Evolutionary conservation across 2,797 vertebrate species (phyloP).

Genomic region (Enteromius viviparus): DNA sequence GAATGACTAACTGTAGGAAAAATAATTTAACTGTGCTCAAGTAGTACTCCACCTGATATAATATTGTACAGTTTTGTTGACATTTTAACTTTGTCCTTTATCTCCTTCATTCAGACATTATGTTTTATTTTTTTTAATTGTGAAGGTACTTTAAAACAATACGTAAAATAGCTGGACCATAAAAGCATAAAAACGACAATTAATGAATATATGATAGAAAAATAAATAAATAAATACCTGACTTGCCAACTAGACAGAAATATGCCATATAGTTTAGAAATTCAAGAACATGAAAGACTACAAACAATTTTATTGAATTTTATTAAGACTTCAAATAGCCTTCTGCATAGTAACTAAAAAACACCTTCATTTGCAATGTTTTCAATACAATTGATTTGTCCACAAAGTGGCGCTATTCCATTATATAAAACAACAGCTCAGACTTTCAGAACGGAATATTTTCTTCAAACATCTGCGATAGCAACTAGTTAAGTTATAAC

Average conservation of each 20-base stretch:
- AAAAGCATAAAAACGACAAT: background rate
- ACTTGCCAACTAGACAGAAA: background rate
- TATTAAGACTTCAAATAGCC: background rate
- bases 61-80: background rate
- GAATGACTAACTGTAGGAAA: background rate
- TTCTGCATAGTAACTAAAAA: background rate
- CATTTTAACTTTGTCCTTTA: background rate
- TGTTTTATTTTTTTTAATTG: background rate
- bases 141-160: background rate
- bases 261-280: background rate
- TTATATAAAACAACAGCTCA: background rate
- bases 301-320: background rate
- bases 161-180: background rate
- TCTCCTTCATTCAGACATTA: background rate
- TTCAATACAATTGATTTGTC: background rate
- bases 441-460: background rate
- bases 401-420: conserved; percentile 25
- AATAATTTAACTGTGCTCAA: background rate
- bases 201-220: background rate
- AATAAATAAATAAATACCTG: background rate
- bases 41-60: background rate
- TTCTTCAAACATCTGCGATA: background rate
- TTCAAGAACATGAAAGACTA: background rate
- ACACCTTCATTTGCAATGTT: background rate
- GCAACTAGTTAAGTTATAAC: background rate